Evolutionary conservation across 2,113 vertebrate genomes (phyloP).

Genomic region (Zootoca vivipara): DNA sequence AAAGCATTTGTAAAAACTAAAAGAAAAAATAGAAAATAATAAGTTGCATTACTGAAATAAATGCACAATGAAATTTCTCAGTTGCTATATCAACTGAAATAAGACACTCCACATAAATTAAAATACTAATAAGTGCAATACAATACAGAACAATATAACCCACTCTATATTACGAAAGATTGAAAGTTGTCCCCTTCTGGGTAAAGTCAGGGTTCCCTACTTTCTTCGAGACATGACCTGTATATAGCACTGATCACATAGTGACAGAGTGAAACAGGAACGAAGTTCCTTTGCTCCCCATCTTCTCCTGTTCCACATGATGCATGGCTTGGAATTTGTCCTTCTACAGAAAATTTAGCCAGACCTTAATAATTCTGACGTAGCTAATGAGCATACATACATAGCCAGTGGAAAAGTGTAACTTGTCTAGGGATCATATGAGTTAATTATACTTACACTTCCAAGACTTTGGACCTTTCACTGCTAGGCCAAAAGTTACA

Average conservation of each 20-base stretch:
- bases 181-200: neutral
- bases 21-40: no score
- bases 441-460: neutral
- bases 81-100: no score
- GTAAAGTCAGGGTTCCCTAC: neutral
- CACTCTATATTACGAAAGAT: neutral
- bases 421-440: neutral
- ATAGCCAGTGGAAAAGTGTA: neutral
- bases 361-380: neutral
- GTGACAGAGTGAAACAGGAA: neutral
- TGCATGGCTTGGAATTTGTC: neutral
- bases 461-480: neutral
- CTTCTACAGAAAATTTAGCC: neutral
- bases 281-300: neutral
- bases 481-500: neutral
- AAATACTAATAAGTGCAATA: no score
- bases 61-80: no score
- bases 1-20: no score
- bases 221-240: neutral
- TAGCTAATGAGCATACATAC: neutral
- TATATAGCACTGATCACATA: neutral
- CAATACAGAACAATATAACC: no score
- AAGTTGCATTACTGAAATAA: no score
- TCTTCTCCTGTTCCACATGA: neutral
- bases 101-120: no score